Evolutionary conservation across 1,140 invertebrate species (phyloP), one percentile per base, ranked within the genome.

Genomic region (Ostrea edulis): DNA sequence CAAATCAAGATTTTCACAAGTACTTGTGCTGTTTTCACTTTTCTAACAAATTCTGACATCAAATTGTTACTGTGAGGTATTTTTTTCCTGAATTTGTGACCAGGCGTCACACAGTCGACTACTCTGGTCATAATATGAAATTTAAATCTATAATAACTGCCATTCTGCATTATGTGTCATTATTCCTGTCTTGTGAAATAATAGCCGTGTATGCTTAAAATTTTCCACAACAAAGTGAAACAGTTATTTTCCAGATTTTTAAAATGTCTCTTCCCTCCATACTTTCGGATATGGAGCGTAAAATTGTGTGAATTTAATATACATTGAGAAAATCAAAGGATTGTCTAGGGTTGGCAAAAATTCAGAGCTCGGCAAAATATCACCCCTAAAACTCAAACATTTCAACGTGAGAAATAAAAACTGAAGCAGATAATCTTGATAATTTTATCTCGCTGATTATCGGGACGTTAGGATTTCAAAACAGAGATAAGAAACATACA

Each of bases 91-190:
- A 83, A 83, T 77, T 35, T 25, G 3, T 29, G 68, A 35, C 25
- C 68, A 25, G 82, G 82, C 82, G 82, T 29, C 82, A n/a, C 17
- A 11, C 44, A 83, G 82, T 53, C 82, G 82, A 52, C n/a, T 4
- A 0, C 11, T 4, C 2, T 14, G 44, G 52, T n/a, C 51, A 25
- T 83, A 83, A 83, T 83, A 83, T 83, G 82, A 83, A 83, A 83
- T 83, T 83, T 83, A 83, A 83, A 54, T 83, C 82, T 54, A 83
- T 83, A 83, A 83, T 83, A 54, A 52, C 82, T 5, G 12, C 82
- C 82, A n/a, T 51, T 52, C 22, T 54, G 52, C 17, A 51, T 83
- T 52, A 83, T 54, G 52, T 54, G 44, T 83, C 51, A 22, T 83
- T 83, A 52, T 81, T 81, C 14, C 29, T 83, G 35, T 53, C 25